Percentiles rank a stretch among this genome's conserved stretches.
Conservation (phyloP, 2,113 vertebrate genomes). For the Catharus bicknelli region DNA sequence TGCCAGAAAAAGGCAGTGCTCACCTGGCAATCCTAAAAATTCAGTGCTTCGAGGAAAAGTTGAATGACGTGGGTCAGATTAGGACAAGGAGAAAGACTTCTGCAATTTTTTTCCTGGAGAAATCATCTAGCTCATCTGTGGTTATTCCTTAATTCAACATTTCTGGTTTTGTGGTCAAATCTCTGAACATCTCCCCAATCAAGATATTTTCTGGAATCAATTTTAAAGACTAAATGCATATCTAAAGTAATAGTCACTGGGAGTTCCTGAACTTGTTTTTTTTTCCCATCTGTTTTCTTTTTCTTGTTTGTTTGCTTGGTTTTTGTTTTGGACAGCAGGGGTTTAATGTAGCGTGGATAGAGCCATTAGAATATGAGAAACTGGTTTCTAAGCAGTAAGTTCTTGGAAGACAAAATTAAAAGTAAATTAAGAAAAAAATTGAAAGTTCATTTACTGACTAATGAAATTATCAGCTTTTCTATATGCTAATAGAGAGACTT, state of each 20-base stretch:
- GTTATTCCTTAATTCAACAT: background rate
- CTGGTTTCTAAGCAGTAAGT: background rate
- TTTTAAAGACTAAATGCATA: background rate
- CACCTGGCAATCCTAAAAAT: background rate
- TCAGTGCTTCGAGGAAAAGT: background rate
- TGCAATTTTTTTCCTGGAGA: background rate
- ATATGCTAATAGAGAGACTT: background rate
- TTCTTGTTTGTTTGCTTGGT: rapidly evolving
- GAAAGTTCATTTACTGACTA: background rate
- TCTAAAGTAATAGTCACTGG: background rate
- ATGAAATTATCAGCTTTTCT: background rate
- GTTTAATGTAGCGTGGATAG: background rate
- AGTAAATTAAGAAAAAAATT: background rate
- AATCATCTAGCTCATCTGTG: background rate
- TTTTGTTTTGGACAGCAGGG: background rate
- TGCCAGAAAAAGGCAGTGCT: background rate
- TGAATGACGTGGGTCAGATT: background rate
- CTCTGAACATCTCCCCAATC: background rate
- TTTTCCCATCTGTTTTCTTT: rapidly evolving
- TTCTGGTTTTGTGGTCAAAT: background rate
- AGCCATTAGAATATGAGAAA: background rate
- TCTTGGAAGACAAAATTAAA: background rate
- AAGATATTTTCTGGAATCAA: background rate
- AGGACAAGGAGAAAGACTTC: background rate
- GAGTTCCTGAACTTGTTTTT: background rate